Base-by-base conservation (phyloP, 2,888 invertebrate genomes). In the Chorisops tibialis region DNA sequence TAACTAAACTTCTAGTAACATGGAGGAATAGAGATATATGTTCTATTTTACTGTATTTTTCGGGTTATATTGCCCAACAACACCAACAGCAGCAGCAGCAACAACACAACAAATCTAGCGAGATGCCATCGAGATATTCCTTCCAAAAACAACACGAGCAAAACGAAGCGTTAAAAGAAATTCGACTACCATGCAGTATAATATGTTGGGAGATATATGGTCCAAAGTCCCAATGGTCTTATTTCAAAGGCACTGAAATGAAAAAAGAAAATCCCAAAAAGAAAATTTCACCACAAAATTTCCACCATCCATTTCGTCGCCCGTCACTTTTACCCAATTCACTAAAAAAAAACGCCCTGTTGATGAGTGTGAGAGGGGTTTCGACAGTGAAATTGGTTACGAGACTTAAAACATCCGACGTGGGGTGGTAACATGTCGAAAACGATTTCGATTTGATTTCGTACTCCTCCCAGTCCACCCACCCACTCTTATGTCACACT, bases 211-310 rank as follows among this genome's bases (percentile, higher is more conserved):
- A 67, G 65, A 68, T 67, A 65, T 66, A 66, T 65, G 65, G 62
- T 65, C 65, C 65, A 43, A 65, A 66, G 62, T 68, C 67, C 68
- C 67, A 67, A 62, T 58, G 68, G 68, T 68, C 68, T 68, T 68
- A 67, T 68, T 68, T 68, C 67, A 67, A 65, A 67, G 65, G 62
- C 64, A 62, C 64, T 65, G 64, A 64, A 67, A 64, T 47, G 47
- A 67, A 67, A 63, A 48, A 43, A 21, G 47, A 54, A 61, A 56
- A 39, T 54, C 45, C 16, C 4, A 16, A 9, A 41, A 21, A 9
- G 11, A 22, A 47, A 47, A 22, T 47, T 47, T 47, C 21, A 22
- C 21, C 47, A 47, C 21, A 47, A 21, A n/a, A 19, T 21, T 21
- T n/a, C 16, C 47, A 4, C 22, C 22, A 16, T 45, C 21, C 47